phyloP scores from a whole-genome alignment of 2,888 invertebrate species.

The Cacoxenus indagator region DNA sequence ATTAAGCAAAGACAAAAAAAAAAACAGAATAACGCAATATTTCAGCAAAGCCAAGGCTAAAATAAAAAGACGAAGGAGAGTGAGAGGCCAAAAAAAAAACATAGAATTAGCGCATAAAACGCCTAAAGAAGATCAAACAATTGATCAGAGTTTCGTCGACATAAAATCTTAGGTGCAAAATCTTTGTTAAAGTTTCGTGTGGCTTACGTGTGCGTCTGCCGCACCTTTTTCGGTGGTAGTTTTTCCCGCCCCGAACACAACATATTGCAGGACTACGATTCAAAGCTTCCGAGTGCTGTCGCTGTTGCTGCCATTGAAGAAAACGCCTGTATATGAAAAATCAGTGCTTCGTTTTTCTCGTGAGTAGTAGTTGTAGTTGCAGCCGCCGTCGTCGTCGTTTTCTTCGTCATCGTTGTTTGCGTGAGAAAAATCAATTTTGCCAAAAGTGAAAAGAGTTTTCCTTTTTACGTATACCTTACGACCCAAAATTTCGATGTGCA shows the following conservation, averaged over 20 bases:
- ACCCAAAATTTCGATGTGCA: conserved; percentile 44
- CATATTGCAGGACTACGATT: no score
- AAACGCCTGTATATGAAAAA: conserved; percentile 40
- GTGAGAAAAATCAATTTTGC: conserved; percentile 67
- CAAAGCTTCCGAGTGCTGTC: no score
- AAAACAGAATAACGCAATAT: no score
- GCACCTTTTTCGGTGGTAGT: background rate
- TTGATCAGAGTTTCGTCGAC: background rate
- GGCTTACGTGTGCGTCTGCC: background rate
- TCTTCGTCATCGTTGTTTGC: conserved; percentile 43
- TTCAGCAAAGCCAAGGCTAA: no score
- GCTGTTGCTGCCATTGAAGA: conserved; percentile 12
- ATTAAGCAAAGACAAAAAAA: background rate
- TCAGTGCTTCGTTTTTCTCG: conserved; percentile 27
- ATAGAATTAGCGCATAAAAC: background rate
- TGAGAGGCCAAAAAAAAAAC: background rate
- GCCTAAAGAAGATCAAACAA: background rate
- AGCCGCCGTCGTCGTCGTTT: no score
- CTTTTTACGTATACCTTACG: conserved; percentile 19
- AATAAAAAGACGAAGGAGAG: no score
- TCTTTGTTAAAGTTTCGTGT: background rate
- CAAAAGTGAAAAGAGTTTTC: conserved; percentile 25
- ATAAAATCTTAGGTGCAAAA: background rate
- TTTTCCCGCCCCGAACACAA: background rate
- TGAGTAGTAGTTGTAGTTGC: no score